Evolutionary conservation across 2,888 invertebrate species (phyloP).

Genomic region (Metallyticus violacea): DNA sequence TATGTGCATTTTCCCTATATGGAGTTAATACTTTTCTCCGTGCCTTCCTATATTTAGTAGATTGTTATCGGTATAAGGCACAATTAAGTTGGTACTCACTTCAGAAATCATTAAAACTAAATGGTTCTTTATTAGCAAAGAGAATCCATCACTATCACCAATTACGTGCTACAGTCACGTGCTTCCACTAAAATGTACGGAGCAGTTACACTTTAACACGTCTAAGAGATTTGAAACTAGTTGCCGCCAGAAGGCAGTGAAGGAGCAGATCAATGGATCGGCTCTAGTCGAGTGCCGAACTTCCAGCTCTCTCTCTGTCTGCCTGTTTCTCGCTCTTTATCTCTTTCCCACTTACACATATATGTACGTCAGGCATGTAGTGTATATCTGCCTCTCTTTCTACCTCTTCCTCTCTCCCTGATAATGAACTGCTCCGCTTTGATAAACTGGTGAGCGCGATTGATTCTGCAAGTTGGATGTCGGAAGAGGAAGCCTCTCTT

Average conservation of each 20-base stretch:
- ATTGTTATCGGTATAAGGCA: no score
- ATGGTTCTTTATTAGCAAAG: no score
- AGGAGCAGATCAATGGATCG: background rate
- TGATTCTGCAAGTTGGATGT: background rate
- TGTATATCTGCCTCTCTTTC: background rate
- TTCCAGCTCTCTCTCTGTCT: background rate
- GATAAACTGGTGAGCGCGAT: constrained; percentile 9
- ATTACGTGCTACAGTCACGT: background rate
- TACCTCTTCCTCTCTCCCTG: background rate
- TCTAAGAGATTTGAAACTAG: background rate
- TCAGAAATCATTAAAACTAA: no score
- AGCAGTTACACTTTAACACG: background rate
- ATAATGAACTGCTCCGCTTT: constrained; percentile 19
- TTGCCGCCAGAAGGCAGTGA: background rate
- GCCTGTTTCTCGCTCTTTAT: no score
- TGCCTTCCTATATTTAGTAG: no score
- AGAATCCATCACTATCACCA: no score
- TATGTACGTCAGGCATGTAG: background rate
- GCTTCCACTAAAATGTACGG: background rate
- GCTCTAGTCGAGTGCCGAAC: background rate
- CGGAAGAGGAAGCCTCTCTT: background rate
- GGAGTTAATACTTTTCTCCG: no score
- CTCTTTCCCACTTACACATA: no score
- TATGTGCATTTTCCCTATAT: no score
- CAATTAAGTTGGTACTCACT: no score